Conservation (phyloP, 2,888 invertebrate species). For the Petrolisthes cinctipes region DNA sequence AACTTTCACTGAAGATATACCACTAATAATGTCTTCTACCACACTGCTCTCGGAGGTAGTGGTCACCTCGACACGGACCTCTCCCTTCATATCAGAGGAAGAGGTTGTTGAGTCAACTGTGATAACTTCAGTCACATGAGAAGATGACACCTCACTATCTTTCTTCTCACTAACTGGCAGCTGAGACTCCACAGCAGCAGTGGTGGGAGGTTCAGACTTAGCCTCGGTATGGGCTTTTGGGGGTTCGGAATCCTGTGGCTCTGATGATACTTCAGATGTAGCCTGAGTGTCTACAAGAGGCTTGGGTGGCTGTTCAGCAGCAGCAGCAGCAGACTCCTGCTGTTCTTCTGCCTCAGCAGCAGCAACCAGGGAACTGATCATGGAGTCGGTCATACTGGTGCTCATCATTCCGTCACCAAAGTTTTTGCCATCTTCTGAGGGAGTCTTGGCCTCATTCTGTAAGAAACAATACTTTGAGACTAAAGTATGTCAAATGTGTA, state of each 20-base stretch:
- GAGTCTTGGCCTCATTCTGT: constrained; percentile 63
- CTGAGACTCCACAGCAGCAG: constrained; percentile 32
- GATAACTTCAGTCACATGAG: not conserved
- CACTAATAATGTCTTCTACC: constrained; percentile 52
- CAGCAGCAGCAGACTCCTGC: not conserved
- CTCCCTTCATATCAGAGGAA: constrained; percentile 10
- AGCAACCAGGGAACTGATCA: constrained; percentile 43
- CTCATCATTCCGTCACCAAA: constrained; percentile 53
- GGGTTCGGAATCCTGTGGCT: not conserved
- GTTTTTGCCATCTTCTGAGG: constrained; percentile 59
- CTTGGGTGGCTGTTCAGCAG: not conserved
- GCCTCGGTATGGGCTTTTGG: constrained; percentile 14
- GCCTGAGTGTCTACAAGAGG: not conserved
- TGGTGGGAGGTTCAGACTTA: constrained; percentile 35
- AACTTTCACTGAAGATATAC: constrained; percentile 50
- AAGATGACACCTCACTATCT: not conserved
- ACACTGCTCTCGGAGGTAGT: constrained; percentile 26
- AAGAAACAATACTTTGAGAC: not conserved
- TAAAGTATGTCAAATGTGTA: too few relatives aligned
- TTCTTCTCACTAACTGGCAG: constrained; percentile 15
- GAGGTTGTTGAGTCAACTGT: constrained; percentile 28
- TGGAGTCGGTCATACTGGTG: constrained; percentile 62
- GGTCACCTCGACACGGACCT: constrained; percentile 26
- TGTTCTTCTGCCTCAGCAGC: constrained; percentile 23
- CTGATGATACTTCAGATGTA: not conserved